These are phyloP conservation scores for Rhynchotus rufescens DNA, from an alignment of 2,797 vertebrate genomes.

Conservation along the genomic window DNA sequence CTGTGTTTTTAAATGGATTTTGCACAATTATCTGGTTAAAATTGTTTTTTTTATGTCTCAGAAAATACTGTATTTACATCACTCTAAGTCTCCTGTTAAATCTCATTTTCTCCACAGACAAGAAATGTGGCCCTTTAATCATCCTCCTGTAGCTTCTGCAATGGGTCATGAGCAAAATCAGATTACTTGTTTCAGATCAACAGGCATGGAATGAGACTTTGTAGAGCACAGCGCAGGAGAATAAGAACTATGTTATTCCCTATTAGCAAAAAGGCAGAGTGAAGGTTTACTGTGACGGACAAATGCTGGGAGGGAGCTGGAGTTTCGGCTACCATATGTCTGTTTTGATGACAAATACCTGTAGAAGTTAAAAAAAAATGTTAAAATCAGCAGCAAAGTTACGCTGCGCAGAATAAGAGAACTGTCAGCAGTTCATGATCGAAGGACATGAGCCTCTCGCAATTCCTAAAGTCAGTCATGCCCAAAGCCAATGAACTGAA, in stretches of 20 bases:
- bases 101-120: conserved; percentile 35
- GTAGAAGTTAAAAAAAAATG: conserved; percentile 5
- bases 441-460: conserved; percentile 9
- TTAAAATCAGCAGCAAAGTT: background rate
- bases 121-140: conserved; percentile 43
- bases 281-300: background rate
- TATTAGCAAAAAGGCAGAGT: conserved; percentile 6
- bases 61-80: conserved; percentile 31
- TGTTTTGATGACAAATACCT: background rate
- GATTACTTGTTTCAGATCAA: conserved; percentile 67
- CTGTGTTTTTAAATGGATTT: background rate
- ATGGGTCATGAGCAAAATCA: conserved; percentile 44
- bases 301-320: background rate
- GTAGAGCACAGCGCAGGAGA: conserved; percentile 15
- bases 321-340: background rate
- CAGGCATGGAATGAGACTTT: conserved; percentile 39
- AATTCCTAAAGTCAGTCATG: conserved; percentile 18
- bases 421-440: background rate
- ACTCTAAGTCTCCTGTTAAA: conserved; percentile 42
- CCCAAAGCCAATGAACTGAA: background rate
- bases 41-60: background rate
- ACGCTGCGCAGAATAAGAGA: background rate
- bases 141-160: background rate
- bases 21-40: conserved; percentile 20
- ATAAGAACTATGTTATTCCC: conserved; percentile 36